Conservation (phyloP, 2,888 invertebrate genomes). For the Orchesella flavescens region DNA sequence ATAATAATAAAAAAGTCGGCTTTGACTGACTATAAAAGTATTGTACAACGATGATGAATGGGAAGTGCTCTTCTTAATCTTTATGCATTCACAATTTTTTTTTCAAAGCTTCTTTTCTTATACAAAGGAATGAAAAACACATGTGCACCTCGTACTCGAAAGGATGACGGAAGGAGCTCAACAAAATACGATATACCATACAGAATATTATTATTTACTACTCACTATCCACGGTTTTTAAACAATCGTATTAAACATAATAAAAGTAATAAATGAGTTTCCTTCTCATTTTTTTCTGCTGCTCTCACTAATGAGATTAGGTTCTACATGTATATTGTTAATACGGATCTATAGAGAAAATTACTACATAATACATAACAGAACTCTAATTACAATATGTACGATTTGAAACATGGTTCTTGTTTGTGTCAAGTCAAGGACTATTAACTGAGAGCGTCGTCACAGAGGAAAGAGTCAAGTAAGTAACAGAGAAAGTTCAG, state of each 20-base stretch:
- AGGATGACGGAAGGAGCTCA: slow-evolving; percentile 30
- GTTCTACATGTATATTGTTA: neutral
- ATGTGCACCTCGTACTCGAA: neutral
- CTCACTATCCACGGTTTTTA: neutral
- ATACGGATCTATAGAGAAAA: too few relatives aligned
- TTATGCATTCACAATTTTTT: too few relatives aligned
- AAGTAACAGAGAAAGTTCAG: neutral
- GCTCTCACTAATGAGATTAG: slow-evolving; percentile 46
- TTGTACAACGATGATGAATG: too few relatives aligned
- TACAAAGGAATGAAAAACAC: neutral
- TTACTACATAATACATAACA: neutral
- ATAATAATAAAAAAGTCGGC: too few relatives aligned
- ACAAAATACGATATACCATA: neutral
- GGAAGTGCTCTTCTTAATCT: too few relatives aligned
- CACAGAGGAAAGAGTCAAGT: too few relatives aligned
- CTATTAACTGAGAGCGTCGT: too few relatives aligned
- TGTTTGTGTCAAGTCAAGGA: too few relatives aligned
- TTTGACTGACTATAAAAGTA: too few relatives aligned
- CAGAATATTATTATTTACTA: too few relatives aligned
- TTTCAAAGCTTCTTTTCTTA: neutral
- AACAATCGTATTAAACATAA: slow-evolving; percentile 44
- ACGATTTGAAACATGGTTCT: neutral
- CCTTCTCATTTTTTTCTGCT: neutral
- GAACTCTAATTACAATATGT: slow-evolving; percentile 42
- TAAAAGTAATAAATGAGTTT: slow-evolving; percentile 35